A percentile compares a stretch with the other conserved stretches of the same genome.
These are phyloP conservation scores for Bothrops jararaca DNA, from an alignment of 2,113 vertebrate species.

Conservation along the genomic window DNA sequence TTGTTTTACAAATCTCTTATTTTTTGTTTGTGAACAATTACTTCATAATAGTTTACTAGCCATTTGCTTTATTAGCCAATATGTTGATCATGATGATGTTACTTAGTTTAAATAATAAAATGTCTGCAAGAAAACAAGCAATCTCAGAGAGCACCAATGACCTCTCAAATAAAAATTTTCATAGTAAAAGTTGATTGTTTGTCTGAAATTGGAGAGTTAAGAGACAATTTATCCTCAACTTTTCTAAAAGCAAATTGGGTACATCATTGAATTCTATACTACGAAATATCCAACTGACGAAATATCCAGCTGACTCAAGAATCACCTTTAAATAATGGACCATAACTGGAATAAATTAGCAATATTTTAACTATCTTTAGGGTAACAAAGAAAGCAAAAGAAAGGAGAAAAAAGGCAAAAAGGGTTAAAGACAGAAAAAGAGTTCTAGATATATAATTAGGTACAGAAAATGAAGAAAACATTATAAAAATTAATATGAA, in stretches of 20 bases:
- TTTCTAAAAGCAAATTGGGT: not conserved
- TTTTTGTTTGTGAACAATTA: not conserved
- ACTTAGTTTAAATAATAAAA: no score
- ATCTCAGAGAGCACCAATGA: no score
- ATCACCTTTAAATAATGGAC: not conserved
- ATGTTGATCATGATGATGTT: not conserved
- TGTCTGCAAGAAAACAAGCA: no score
- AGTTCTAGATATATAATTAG: not conserved
- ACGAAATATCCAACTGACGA: not conserved
- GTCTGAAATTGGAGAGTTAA: not conserved
- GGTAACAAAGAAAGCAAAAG: not conserved
- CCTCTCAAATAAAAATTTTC: no score
- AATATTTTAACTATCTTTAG: not conserved
- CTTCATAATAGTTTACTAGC: not conserved
- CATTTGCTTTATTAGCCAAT: not conserved
- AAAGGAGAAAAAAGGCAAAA: not conserved
- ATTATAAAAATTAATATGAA: not conserved
- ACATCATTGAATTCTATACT: not conserved
- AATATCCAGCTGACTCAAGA: not conserved
- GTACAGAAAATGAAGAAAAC: not conserved
- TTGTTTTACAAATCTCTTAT: not conserved
- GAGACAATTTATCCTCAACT: not conserved
- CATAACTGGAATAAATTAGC: not conserved
- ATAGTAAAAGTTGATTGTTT: not conserved
- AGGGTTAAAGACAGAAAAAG: not conserved